Conservation (phyloP, 1,140 invertebrate species). For the Teleogryllus occipitalis region DNA sequence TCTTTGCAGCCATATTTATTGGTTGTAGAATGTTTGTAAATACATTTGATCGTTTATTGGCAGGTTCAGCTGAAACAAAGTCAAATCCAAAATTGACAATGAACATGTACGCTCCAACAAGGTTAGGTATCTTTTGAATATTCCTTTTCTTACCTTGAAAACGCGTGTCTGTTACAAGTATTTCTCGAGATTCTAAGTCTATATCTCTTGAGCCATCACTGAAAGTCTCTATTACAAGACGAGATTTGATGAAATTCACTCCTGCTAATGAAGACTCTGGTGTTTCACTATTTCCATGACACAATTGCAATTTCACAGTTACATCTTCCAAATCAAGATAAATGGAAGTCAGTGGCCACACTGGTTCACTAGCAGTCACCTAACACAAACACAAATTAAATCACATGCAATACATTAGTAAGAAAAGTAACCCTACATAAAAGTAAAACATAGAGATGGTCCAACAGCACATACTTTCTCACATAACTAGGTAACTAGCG, state of each 20-base stretch:
- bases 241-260: slow-evolving; percentile 87
- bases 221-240: slow-evolving; percentile 71
- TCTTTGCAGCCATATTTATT: slow-evolving; percentile 39
- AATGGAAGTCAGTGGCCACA: slow-evolving; percentile 70
- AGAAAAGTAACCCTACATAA: too few relatives aligned
- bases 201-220: slow-evolving; percentile 86
- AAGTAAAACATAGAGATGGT: too few relatives aligned
- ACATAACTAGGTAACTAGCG: too few relatives aligned
- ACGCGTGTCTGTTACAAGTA: slow-evolving; percentile 75
- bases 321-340: slow-evolving; percentile 84
- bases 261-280: slow-evolving; percentile 61
- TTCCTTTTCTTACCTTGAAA: slow-evolving; percentile 38
- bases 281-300: slow-evolving; percentile 30
- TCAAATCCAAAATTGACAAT: neutral
- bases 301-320: slow-evolving; percentile 58
- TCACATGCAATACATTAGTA: too few relatives aligned
- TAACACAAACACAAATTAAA: neutral
- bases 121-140: neutral
- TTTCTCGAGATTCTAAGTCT: slow-evolving; percentile 87
- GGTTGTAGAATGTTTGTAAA: slow-evolving; percentile 86
- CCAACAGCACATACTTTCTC: too few relatives aligned
- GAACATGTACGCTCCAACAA: neutral
- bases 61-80: slow-evolving; percentile 35
- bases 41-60: slow-evolving; percentile 68
- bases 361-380: slow-evolving; percentile 24